phyloP scores from a whole-genome alignment of 2,797 vertebrate species.

The Lacerta viridis region DNA sequence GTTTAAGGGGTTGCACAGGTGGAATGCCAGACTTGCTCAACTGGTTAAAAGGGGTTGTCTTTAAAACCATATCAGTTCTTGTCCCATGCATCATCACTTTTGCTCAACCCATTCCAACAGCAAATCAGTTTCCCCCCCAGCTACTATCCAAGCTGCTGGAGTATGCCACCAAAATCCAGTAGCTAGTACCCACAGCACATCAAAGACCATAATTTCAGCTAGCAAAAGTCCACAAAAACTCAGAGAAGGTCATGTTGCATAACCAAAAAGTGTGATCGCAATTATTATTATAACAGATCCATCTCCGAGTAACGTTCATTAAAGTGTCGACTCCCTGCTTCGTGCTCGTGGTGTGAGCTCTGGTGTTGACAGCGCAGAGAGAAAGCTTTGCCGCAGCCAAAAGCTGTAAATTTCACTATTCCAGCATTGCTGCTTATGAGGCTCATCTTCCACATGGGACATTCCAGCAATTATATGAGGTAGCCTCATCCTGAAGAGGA shows the following conservation, averaged over 20 bases:
- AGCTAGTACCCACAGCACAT: no score
- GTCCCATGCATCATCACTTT: not conserved
- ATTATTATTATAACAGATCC: conserved; percentile 28
- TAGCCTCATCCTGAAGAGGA: rapidly evolving
- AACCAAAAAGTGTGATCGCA: not conserved
- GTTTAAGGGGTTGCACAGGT: no score
- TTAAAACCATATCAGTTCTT: not conserved
- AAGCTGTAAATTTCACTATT: conserved; percentile 42
- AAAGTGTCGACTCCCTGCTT: conserved; percentile 50
- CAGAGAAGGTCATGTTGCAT: conserved; percentile 32
- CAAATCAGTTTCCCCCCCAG: not conserved
- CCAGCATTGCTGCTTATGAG: conserved; percentile 34
- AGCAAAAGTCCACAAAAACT: not conserved
- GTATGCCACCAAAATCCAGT: not conserved
- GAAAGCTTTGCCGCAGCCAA: conserved; percentile 26
- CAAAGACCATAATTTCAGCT: not conserved
- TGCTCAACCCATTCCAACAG: not conserved
- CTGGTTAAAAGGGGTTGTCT: rapidly evolving
- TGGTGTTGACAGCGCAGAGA: conserved; percentile 61
- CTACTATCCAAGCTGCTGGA: not conserved
- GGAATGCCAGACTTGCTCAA: not conserved
- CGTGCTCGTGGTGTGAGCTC: conserved; percentile 37
- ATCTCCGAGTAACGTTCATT: conserved; percentile 51
- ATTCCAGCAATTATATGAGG: conserved; percentile 39
- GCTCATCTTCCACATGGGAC: conserved; percentile 39